Evolutionary conservation across 2,888 invertebrate species (phyloP), one percentile per base, ranked within the genome.

Genomic region (Macaria liturata): DNA sequence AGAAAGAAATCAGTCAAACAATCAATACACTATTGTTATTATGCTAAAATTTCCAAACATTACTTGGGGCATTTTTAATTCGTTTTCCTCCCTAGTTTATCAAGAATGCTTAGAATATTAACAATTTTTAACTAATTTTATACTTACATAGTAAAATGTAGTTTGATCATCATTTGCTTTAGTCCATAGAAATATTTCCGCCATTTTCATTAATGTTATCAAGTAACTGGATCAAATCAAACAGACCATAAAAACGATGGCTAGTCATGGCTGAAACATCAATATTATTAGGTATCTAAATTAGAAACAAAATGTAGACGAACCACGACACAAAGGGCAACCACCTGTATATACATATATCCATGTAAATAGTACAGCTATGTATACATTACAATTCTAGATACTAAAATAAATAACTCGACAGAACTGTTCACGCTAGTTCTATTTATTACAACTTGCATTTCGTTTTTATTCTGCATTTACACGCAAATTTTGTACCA

Each of bases 211-310:
- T 3, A 37, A 32, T 9, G 7, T 39, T 42, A 8, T n/a, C 39
- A 32, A 50, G 50, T 44, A 46, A 57, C 57, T 62, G 55, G 54
- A 53, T 46, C 57, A 57, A 54, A 44, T 51, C 20, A 53, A 58
- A 46, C 66, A 46, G 47, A 30, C 54, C 56, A 40, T 63, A 57
- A 53, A 63, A 63, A 63, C 49, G 54, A 60, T 61, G 57, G 54
- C 54, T 61, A 57, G 54, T 64, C 34, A 59, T 44, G 53, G 60
- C 40, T 55, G 55, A 57, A 60, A 59, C 59, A 62, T 63, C 59
- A 49, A 68, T 57, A 46, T 59, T 59, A 37, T 37, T 42, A 42
- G 9, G 9, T 42, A 57, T 60, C 55, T 64, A 56, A 57, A 59
- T 54, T 55, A 55, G 54, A 56, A 62, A 55, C 46, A 52, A 57